Evolutionary conservation across 2,113 vertebrate species (phyloP).

Genomic region (Trematocara nigrifrons): DNA sequence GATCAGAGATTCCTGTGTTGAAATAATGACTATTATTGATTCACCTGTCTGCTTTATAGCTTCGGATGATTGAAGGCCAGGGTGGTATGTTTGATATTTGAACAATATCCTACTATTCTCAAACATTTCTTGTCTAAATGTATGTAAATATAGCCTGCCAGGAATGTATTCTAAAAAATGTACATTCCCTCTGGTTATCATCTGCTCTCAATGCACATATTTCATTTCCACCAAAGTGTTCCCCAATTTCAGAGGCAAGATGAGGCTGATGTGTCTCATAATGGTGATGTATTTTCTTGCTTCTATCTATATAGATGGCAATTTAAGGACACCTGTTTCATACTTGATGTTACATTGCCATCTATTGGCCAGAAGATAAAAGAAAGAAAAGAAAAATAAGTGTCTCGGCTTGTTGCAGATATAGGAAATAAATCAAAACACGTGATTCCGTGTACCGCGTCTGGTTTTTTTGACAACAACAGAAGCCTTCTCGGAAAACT

Average conservation of each 20-base stretch:
- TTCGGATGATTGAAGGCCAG: not conserved
- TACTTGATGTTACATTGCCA: conserved; percentile 58
- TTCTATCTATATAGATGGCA: not conserved
- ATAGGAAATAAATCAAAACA: not conserved
- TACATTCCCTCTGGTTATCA: not conserved
- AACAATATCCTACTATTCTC: not conserved
- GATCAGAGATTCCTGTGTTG: not conserved
- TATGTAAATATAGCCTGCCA: not conserved
- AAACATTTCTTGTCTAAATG: not conserved
- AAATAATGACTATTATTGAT: not conserved
- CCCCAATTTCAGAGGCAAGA: not conserved
- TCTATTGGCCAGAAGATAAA: conserved; percentile 41
- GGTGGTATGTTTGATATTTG: not conserved
- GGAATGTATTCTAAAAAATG: not conserved
- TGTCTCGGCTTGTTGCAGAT: not conserved
- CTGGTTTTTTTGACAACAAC: conserved; percentile 9
- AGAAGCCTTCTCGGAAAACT: conserved; percentile 8
- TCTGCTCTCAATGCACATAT: not conserved
- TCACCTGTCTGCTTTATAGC: not conserved
- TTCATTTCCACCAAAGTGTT: not conserved
- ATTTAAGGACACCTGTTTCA: not conserved
- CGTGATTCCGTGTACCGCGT: not conserved
- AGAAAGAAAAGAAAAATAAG: not conserved
- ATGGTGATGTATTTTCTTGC: not conserved
- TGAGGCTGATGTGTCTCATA: not conserved